phyloP scores from a whole-genome alignment of 2,888 invertebrate species.

The Mimas tiliae region DNA sequence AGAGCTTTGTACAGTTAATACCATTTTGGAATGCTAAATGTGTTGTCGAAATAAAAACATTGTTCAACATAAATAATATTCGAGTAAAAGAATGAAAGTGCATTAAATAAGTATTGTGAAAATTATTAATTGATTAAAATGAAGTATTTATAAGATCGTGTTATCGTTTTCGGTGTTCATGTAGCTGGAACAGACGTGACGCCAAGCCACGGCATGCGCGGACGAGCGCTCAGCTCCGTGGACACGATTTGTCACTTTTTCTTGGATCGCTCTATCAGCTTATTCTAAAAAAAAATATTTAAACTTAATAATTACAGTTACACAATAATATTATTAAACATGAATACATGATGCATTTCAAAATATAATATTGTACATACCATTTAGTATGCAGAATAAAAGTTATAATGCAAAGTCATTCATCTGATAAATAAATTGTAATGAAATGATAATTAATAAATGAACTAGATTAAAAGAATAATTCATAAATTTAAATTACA shows the following conservation, averaged over 20 bases:
- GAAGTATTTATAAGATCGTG: not conserved
- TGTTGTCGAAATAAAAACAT: constrained; percentile 5
- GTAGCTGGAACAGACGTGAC: not conserved
- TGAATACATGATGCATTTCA: too few relatives aligned
- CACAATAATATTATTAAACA: not conserved
- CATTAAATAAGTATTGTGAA: constrained; percentile 31
- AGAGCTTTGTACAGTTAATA: constrained; percentile 33
- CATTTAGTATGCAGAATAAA: too few relatives aligned
- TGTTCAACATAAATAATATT: constrained; percentile 12
- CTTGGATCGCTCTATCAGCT: constrained; percentile 61
- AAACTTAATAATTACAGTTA: not conserved
- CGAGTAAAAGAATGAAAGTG: constrained; percentile 1
- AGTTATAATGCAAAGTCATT: too few relatives aligned
- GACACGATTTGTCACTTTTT: constrained; percentile 65
- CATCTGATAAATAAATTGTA: too few relatives aligned
- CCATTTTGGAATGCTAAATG: constrained; percentile 19
- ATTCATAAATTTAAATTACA: too few relatives aligned
- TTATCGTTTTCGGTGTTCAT: not conserved
- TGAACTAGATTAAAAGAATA: too few relatives aligned
- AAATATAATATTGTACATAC: too few relatives aligned
- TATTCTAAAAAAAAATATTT: constrained; percentile 48
- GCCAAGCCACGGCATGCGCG: not conserved
- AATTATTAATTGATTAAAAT: not conserved
- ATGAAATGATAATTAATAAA: too few relatives aligned
- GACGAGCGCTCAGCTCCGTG: constrained; percentile 27